These are phyloP conservation scores for Myotis davidii DNA, from an alignment of 2,113 vertebrate species.

Conservation along the genomic window DNA sequence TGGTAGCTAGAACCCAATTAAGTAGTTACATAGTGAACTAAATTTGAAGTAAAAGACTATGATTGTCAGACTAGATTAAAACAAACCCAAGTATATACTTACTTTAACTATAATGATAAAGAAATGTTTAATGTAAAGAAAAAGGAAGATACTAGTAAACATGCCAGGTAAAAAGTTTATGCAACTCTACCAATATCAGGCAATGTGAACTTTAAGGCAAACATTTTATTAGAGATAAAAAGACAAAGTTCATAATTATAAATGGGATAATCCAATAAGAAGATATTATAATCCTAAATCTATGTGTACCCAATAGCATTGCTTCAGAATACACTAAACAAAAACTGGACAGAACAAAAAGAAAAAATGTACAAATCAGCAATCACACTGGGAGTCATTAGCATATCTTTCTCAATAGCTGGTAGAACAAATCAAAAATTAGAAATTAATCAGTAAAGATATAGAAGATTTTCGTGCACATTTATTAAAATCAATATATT, in stretches of 20 bases:
- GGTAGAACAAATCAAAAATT: neutral
- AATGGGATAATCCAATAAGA: neutral
- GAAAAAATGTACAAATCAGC: neutral
- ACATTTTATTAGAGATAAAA: neutral
- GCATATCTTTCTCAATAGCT: neutral
- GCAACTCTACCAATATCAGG: neutral
- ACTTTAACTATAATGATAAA: neutral
- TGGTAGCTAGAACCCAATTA: neutral
- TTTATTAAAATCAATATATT: neutral
- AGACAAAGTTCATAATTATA: neutral
- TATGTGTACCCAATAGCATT: neutral
- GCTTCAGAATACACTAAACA: neutral
- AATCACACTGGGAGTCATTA: neutral
- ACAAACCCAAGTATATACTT: neutral
- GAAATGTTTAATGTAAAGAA: neutral
- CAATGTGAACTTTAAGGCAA: neutral
- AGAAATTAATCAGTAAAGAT: neutral
- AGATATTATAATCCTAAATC: neutral
- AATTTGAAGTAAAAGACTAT: constrained; percentile 22
- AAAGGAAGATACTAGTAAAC: neutral
- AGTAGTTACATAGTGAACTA: neutral
- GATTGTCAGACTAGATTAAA: neutral
- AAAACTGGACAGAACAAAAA: neutral
- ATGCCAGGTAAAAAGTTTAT: neutral
- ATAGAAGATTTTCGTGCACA: neutral